These are phyloP conservation scores for Iselma pallidipennis DNA, from an alignment of 2,888 invertebrate species.

Conservation along the genomic window DNA sequence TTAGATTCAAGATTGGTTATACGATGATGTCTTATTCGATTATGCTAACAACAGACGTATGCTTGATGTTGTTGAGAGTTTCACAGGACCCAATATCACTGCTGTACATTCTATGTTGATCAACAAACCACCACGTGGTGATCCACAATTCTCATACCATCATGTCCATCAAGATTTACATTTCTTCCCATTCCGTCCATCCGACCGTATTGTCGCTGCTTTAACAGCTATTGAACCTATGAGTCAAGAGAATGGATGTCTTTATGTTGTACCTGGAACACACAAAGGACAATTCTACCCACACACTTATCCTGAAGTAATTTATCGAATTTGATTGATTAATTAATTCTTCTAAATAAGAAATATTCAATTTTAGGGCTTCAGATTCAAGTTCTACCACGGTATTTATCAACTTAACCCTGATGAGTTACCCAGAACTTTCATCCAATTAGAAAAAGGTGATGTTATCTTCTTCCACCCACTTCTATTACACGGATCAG, in stretches of 20 bases:
- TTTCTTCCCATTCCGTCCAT: constrained; percentile 87
- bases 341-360: not conserved
- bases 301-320: constrained; percentile 74
- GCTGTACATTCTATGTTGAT: constrained; percentile 87
- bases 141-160: constrained; percentile 64
- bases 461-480: constrained; percentile 91
- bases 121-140: constrained; percentile 83
- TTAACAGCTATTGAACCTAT: constrained; percentile 89
- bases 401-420: constrained; percentile 60
- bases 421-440: constrained; percentile 59
- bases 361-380: constrained; percentile 42
- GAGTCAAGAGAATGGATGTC: constrained; percentile 75
- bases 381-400: constrained; percentile 71
- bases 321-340: too few species aligned
- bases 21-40: constrained; percentile 71
- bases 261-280: constrained; percentile 78
- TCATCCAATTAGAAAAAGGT: constrained; percentile 79
- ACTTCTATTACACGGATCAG: constrained; percentile 83
- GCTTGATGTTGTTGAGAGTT: constrained; percentile 69
- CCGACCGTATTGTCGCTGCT: constrained; percentile 74
- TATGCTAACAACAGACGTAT: constrained; percentile 68
- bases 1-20: constrained; percentile 73
- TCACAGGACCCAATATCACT: constrained; percentile 74
- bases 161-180: constrained; percentile 79
- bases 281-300: constrained; percentile 65